phyloP scores from a whole-genome alignment of 2,888 invertebrate genomes.

The Eupithecia subfuscata region DNA sequence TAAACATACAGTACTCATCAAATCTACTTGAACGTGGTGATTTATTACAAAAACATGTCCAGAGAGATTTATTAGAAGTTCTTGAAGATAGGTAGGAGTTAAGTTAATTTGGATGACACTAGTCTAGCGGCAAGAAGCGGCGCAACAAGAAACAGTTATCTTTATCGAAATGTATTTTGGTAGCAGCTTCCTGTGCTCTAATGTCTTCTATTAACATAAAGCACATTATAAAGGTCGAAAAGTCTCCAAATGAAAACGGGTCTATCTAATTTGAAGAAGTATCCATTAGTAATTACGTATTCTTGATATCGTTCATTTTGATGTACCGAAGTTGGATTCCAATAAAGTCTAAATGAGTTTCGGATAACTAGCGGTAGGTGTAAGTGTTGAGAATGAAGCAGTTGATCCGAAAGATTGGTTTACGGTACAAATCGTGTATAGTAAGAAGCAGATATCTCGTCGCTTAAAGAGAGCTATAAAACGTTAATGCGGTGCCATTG shows the following conservation, averaged over 20 bases:
- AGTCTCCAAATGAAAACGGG: conserved; percentile 36
- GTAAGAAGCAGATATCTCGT: conserved; percentile 39
- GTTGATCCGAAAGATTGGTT: conserved; percentile 21
- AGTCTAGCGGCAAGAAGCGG: conserved; percentile 24
- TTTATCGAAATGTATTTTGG: conserved; percentile 37
- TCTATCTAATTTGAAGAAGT: conserved; percentile 58
- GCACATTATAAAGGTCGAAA: conserved; percentile 40
- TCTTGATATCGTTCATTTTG: conserved; percentile 55
- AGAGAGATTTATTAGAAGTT: conserved; percentile 26
- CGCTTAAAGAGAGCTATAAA: conserved; percentile 48
- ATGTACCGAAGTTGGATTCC: conserved; percentile 56
- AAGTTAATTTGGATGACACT: conserved; percentile 30
- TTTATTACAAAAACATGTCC: conserved; percentile 29
- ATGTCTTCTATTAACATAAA: conserved; percentile 37
- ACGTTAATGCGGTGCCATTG: conserved; percentile 62
- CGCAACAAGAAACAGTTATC: conserved; percentile 32
- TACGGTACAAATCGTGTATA: conserved; percentile 13
- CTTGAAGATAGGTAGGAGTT: conserved; percentile 27
- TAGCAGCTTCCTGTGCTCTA: conserved; percentile 40
- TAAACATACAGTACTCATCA: conserved; percentile 28
- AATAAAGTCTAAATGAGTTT: conserved; percentile 63
- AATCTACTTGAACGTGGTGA: conserved; percentile 28
- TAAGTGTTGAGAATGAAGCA: conserved; percentile 41
- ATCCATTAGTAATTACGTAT: conserved; percentile 64
- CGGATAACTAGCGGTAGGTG: conserved; percentile 53